phyloP scores from a whole-genome alignment of 1,140 invertebrate species.

The Chironomus striatipennis region DNA sequence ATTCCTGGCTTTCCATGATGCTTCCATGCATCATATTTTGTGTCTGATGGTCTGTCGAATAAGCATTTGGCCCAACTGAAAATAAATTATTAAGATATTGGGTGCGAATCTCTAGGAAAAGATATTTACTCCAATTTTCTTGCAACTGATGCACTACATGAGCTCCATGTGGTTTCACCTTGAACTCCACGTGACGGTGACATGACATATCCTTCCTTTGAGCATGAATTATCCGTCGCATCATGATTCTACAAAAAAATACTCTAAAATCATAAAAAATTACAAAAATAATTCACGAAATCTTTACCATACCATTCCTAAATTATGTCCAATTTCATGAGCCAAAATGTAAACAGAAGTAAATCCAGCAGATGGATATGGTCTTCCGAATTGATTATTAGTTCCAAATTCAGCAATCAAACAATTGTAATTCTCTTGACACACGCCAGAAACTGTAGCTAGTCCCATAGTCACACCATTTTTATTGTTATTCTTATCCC shows the following conservation, averaged over 20 bases:
- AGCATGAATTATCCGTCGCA: slow-evolving; percentile 57
- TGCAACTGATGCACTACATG: slow-evolving; percentile 53
- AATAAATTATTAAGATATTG: slow-evolving; percentile 17
- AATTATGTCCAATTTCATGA: slow-evolving; percentile 79
- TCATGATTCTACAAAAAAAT: slow-evolving; percentile 52
- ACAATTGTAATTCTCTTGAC: slow-evolving; percentile 58
- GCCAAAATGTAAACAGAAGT: slow-evolving; percentile 71
- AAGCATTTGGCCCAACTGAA: slow-evolving; percentile 54
- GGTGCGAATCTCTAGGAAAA: not conserved
- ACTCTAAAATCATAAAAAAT: not conserved
- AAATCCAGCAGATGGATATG: slow-evolving; percentile 62
- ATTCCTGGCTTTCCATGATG: slow-evolving; percentile 55
- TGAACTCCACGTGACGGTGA: slow-evolving; percentile 63
- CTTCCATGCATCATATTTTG: slow-evolving; percentile 46
- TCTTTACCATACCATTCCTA: slow-evolving; percentile 33
- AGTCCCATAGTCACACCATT: slow-evolving; percentile 69
- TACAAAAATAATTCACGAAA: slow-evolving; percentile 23
- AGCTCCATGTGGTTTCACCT: slow-evolving; percentile 69
- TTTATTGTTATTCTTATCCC: slow-evolving; percentile 51
- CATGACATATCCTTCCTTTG: slow-evolving; percentile 71
- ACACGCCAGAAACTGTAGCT: slow-evolving; percentile 66
- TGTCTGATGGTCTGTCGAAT: slow-evolving; percentile 43
- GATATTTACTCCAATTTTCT: slow-evolving; percentile 39
- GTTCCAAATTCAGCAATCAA: slow-evolving; percentile 70
- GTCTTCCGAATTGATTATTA: slow-evolving; percentile 58